Evolutionary conservation across 2,113 vertebrate genomes (phyloP).

Genomic region (Podilymbus podiceps): DNA sequence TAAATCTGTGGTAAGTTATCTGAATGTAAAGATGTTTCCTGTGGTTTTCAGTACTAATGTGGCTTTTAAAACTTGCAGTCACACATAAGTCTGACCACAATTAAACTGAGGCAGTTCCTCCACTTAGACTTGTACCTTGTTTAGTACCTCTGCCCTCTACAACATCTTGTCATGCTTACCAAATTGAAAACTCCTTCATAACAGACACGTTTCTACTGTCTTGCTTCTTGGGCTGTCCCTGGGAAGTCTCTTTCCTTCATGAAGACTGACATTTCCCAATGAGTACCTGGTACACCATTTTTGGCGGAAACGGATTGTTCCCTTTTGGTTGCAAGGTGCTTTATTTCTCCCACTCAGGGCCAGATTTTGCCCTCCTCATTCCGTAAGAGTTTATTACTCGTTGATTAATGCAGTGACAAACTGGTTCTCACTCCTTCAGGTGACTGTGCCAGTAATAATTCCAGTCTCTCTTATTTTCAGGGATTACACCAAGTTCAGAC

Average conservation of each 20-base stretch:
- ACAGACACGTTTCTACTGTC: not conserved
- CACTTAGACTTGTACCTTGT: not conserved
- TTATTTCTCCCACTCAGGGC: not conserved
- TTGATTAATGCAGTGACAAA: not conserved
- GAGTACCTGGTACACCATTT: not conserved
- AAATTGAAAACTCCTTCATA: not conserved
- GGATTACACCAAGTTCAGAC: not conserved
- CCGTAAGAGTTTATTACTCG: not conserved
- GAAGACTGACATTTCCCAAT: not conserved
- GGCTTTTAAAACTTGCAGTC: not conserved
- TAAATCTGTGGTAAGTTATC: not conserved
- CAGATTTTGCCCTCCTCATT: not conserved
- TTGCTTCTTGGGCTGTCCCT: not conserved
- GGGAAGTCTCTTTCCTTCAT: not conserved
- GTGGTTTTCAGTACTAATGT: not conserved
- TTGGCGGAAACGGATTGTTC: not conserved
- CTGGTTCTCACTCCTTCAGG: not conserved
- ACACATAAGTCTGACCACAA: not conserved
- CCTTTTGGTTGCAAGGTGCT: not conserved
- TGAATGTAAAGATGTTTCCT: not conserved
- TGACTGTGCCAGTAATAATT: not conserved
- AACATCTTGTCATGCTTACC: not conserved
- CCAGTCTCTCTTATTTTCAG: constrained; percentile 10
- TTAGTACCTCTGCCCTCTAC: not conserved
- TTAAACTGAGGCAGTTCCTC: not conserved